Percentiles rank a stretch among this genome's conserved stretches.
These are phyloP conservation scores for Scrobipalpa atriplicella DNA, from an alignment of 2,888 invertebrate species.

Conservation along the genomic window DNA sequence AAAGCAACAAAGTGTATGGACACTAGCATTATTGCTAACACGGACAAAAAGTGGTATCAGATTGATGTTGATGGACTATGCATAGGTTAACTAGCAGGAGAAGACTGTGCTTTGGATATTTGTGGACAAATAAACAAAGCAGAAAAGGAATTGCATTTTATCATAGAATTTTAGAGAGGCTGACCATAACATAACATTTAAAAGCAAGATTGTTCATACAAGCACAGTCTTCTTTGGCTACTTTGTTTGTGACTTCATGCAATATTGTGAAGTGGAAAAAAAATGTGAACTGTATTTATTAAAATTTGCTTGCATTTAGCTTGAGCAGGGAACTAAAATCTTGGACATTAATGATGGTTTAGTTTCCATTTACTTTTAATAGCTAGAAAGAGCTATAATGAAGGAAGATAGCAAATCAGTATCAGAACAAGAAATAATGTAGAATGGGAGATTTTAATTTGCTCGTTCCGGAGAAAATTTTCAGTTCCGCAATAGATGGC, in stretches of 20 bases:
- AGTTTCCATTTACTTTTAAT: background rate
- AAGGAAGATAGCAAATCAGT: no score
- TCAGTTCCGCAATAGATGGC: no score
- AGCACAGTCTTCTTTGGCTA: background rate
- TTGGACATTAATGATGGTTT: background rate
- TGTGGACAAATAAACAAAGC: no score
- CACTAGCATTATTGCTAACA: conserved; percentile 13
- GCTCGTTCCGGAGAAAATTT: no score
- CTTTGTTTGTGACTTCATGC: background rate
- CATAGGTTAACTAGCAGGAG: conserved; percentile 10
- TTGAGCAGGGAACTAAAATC: conserved; percentile 9
- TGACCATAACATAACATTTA: background rate
- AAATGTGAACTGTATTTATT: conserved; percentile 33
- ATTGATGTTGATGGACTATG: background rate
- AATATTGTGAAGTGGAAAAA: conserved; percentile 40
- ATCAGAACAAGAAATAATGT: no score
- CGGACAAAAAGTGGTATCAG: conserved; percentile 13
- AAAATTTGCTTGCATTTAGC: conserved; percentile 38
- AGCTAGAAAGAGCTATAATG: no score
- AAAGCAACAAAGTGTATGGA: conserved; percentile 25
- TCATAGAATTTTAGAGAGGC: no score
- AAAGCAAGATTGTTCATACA: background rate
- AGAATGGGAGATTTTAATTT: no score
- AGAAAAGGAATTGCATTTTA: no score
- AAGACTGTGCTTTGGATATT: background rate